phyloP scores from a whole-genome alignment of 2,113 vertebrate species.

The Misgurnus mizolepis region DNA sequence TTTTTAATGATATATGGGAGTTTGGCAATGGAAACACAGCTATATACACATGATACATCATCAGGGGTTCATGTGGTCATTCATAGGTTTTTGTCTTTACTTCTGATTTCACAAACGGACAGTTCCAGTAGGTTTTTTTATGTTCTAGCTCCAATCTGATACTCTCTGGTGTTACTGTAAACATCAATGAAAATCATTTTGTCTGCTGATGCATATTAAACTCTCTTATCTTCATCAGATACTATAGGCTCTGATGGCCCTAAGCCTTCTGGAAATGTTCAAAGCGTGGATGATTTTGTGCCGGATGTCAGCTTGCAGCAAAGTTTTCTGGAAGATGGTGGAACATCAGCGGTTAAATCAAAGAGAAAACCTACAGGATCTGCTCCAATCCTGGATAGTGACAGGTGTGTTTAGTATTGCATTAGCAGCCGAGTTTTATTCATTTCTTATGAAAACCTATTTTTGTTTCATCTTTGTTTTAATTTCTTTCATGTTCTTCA shows the following conservation, averaged over 20 bases:
- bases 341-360: background rate
- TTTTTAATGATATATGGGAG: too few species aligned
- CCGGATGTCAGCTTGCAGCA: constrained; percentile 78
- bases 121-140: background rate
- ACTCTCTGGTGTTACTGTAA: too few species aligned
- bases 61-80: background rate
- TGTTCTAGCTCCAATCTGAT: too few species aligned
- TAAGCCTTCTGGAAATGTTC: constrained; percentile 59
- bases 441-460: background rate
- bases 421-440: too few species aligned
- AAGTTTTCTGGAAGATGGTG: constrained; percentile 78
- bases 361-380: constrained; percentile 37
- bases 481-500: constrained; percentile 50
- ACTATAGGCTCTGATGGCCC: constrained; percentile 13
- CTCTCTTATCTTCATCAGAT: constrained; percentile 41
- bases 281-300: constrained; percentile 80
- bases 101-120: background rate
- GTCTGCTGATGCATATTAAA: too few species aligned
- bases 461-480: background rate
- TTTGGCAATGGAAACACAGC: too few species aligned
- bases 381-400: constrained; percentile 66
- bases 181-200: too few species aligned
- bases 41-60: too few species aligned
- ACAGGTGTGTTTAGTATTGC: constrained; percentile 71
- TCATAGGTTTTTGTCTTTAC: background rate